phyloP scores from a whole-genome alignment of 2,888 invertebrate genomes.

The Lasioglossum oenotherae region DNA sequence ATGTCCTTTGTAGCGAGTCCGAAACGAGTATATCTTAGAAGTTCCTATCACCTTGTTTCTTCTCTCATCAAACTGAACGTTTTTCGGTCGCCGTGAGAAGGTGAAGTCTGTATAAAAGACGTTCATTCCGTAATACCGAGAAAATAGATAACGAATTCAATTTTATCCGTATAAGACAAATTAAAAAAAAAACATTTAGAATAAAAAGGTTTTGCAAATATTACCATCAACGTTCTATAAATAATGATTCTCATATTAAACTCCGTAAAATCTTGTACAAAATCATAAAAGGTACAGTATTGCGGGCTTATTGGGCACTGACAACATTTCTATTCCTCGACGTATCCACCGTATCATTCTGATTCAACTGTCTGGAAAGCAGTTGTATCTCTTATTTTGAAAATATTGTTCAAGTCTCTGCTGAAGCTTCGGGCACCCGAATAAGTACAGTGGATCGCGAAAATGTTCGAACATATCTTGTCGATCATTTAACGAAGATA shows the following conservation, averaged over 20 bases:
- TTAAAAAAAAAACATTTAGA: constrained; percentile 18
- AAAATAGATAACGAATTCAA: constrained; percentile 26
- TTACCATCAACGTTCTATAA: constrained; percentile 33
- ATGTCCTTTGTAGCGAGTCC: constrained; percentile 49
- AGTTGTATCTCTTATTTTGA: constrained; percentile 3
- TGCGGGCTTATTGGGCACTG: constrained; percentile 27
- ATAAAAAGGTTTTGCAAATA: constrained; percentile 42
- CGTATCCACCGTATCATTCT: constrained; percentile 13
- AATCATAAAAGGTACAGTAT: constrained; percentile 39
- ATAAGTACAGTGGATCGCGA: background rate
- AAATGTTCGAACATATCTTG: background rate
- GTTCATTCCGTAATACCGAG: constrained; percentile 31
- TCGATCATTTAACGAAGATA: background rate
- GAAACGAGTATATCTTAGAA: constrained; percentile 57
- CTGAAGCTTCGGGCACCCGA: constrained; percentile 1
- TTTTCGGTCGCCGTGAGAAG: constrained; percentile 55
- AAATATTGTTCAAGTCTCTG: background rate
- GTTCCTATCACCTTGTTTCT: constrained; percentile 52
- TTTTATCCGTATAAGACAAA: constrained; percentile 3
- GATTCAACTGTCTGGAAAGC: constrained; percentile 33
- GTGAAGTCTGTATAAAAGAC: constrained; percentile 44
- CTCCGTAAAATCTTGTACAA: constrained; percentile 34
- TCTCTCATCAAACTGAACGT: constrained; percentile 48
- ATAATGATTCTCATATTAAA: constrained; percentile 32
- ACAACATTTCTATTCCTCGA: constrained; percentile 18